phyloP scores from a whole-genome alignment of 2,888 invertebrate species.

The Iselma pallidipennis region DNA sequence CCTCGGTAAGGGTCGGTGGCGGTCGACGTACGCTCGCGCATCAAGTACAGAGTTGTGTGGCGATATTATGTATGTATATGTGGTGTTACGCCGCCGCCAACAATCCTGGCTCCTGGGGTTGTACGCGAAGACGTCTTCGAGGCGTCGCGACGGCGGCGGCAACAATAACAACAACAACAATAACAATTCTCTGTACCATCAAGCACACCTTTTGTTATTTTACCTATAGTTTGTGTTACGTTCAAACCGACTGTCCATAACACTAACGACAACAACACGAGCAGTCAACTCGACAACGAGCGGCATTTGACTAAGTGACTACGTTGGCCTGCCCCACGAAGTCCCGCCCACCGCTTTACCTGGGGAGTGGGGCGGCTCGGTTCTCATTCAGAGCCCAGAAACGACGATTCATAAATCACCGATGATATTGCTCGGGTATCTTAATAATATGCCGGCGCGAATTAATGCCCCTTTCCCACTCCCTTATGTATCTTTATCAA shows the following conservation, averaged over 20 bases:
- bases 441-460: constrained; percentile 34
- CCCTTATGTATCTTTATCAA: background rate
- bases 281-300: constrained; percentile 46
- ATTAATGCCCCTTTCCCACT: constrained; percentile 17
- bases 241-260: background rate
- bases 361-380: constrained; percentile 48
- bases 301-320: constrained; percentile 56
- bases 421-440: constrained; percentile 43
- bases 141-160: constrained; percentile 17
- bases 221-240: background rate
- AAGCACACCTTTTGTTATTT: background rate
- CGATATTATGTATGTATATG: background rate
- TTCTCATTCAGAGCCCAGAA: constrained; percentile 54
- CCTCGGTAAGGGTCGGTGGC: constrained; percentile 52
- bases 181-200: background rate
- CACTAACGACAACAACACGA: constrained; percentile 34
- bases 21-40: constrained; percentile 44
- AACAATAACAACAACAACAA: background rate
- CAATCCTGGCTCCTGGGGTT: constrained; percentile 18
- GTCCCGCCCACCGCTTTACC: constrained; percentile 54
- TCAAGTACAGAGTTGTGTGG: constrained; percentile 10
- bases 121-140: constrained; percentile 14
- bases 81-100: background rate
- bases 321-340: constrained; percentile 50
- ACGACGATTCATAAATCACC: constrained; percentile 54